Base-by-base conservation (phyloP, 1,140 invertebrate genomes). In the Ylistrum balloti region DNA sequence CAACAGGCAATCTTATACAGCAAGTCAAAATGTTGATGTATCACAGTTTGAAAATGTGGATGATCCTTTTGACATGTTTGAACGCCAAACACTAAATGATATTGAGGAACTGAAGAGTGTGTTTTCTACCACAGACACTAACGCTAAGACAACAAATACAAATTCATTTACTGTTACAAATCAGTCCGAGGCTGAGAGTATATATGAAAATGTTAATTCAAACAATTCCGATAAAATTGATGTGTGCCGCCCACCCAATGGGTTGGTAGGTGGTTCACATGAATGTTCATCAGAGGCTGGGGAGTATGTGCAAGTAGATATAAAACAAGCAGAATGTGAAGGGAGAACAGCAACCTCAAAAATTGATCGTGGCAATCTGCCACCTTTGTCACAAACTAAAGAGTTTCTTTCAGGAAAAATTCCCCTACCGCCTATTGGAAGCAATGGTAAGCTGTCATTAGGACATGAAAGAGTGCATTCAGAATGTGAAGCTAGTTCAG, bases 31-130 rank as follows among this genome's bases (percentile, higher is more conserved):
- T 88, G 89, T 92, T 2, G 91, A 92, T 89, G 89, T 92, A 22
- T 88, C 91, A 17, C 34, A 89, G 86, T 92, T 92, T 89, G 91
- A 92, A 86, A 92, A 33, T 33, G 91, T 86, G 33, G 91, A 92
- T 48, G 88, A 92, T 88, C 91, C 91, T 20, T 92, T 92, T 87
- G 91, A 92, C 56, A 89, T 38, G 56, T 92, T 92, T 90, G 91
- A 92, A 45, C 86, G 91, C 34, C 86, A 88, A 48, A 92, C 89
- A 28, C 33, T 92, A 10, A 92, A 92, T 89, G 91, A 92, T 34
- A 35, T 92, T 33, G 89, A 88, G 13, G 91, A 92, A 86, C 28
- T 92, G 11, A 92, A 92, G 34, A 92, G 34, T 92, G 89, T 92
- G 34, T 92, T 92, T 74, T 48, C 88, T 32, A 88, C 48, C 32